Evolutionary conservation across 2,113 vertebrate species (phyloP), one percentile per base, ranked within the genome.

Genomic region (Hippocampus zosterae): DNA sequence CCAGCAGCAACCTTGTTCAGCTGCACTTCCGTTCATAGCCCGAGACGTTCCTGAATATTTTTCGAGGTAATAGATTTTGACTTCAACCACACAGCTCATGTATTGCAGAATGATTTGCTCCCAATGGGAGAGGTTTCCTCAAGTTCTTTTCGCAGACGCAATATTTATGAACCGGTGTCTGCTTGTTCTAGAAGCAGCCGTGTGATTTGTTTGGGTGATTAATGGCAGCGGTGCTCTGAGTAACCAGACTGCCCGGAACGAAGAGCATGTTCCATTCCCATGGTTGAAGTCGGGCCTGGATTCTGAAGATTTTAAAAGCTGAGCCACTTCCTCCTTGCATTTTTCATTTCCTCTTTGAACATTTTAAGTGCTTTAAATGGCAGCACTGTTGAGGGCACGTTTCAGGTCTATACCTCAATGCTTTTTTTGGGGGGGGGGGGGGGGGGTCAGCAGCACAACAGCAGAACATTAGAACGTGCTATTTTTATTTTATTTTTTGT

Each of bases 291-390:
- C 81, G 65, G 71, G 72, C 71, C 81, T 72, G 77, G 87, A 88
- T 88, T 78, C 59, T 86, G 77, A 85, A 70, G 82, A 86, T 90
- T 91, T 90, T 85, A 87, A 89, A 87, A 74, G 66, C 46, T 5
- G 29, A 84, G 83, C 77, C 75, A 93, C 89, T 93, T 93, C 90
- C 86, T 77, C 85, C 71, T 89, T 81, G 79, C 81, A 67, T 74
- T 84, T 90, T 84, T 90, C 87, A 86, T 89, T 92, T 92, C 89
- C 91, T 88, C 87, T 85, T 86, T 33, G 70, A 82, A 81, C 90
- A 87, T 90, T 92, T 91, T 76, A 78, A 78, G 86, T 86, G 79
- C 77, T 52, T 16, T 79, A 78, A 82, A 88, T 86, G 87, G 89
- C 79, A 78, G 68, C 70, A 71, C 74, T 76, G 75, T 81, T 77